A percentile compares a stretch with the other conserved stretches of the same genome.
Conservation (phyloP, 1,140 invertebrate species). For the Dendroctonus ponderosae region DNA sequence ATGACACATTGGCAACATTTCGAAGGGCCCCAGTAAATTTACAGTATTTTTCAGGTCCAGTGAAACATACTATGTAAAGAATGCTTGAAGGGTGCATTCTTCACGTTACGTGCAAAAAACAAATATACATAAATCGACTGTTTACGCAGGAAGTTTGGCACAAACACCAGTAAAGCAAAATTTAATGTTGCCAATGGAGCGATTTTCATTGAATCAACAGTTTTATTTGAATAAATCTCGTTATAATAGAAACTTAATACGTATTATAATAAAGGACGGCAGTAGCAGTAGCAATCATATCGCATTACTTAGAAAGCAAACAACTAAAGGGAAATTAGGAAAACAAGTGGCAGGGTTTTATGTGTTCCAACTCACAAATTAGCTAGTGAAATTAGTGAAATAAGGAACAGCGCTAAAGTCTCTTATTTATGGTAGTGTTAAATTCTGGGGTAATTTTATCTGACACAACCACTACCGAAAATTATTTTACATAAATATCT, state of each 20-base stretch:
- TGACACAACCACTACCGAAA: slow-evolving; percentile 24
- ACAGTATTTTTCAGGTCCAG: background rate
- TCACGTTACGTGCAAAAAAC: slow-evolving; percentile 3
- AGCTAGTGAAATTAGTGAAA: slow-evolving; percentile 29
- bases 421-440: slow-evolving; percentile 29
- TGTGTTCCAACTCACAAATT: slow-evolving; percentile 27
- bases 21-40: background rate
- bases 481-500: slow-evolving; percentile 27
- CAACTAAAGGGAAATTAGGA: slow-evolving; percentile 22
- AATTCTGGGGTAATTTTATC: slow-evolving; percentile 29
- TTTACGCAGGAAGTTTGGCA: slow-evolving; percentile 7
- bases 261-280: background rate
- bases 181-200: too few relatives aligned
- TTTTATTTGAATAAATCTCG: too few relatives aligned
- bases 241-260: too few relatives aligned
- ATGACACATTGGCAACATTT: too few relatives aligned
- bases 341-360: slow-evolving; percentile 25
- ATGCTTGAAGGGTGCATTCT: slow-evolving; percentile 8
- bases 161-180: too few relatives aligned
- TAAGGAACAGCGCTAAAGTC: slow-evolving; percentile 27
- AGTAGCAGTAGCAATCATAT: slow-evolving; percentile 6
- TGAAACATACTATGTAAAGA: slow-evolving; percentile 6
- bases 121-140: slow-evolving; percentile 7
- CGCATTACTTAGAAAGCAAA: slow-evolving; percentile 14
- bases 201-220: too few relatives aligned